Evolutionary conservation across 2,888 invertebrate genomes (phyloP).

Genomic region (Limnephilus rhombicus): DNA sequence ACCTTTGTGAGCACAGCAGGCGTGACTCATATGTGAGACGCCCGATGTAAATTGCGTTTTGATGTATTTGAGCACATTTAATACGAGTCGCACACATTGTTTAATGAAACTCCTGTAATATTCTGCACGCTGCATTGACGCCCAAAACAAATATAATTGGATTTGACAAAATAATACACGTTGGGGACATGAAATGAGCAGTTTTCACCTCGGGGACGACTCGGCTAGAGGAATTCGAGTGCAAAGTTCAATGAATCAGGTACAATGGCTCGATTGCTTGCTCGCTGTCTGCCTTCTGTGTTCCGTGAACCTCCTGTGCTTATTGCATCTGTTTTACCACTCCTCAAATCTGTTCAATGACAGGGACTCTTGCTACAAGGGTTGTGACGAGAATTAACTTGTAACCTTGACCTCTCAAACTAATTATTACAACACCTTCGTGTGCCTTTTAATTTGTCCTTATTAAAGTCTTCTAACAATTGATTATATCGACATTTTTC

Average conservation of each 20-base stretch:
- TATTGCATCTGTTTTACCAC: conserved; percentile 80
- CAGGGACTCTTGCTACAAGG: conserved; percentile 60
- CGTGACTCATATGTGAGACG: neutral
- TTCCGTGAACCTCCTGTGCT: conserved; percentile 82
- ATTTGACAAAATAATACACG: conserved; percentile 26
- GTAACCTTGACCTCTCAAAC: neutral
- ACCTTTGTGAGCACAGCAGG: neutral
- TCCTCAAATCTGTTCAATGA: conserved; percentile 68
- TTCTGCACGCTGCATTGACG: conserved; percentile 64
- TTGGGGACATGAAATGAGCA: conserved; percentile 69
- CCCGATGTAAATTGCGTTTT: conserved; percentile 6
- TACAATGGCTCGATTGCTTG: conserved; percentile 87
- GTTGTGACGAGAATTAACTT: conserved; percentile 50
- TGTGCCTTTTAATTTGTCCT: conserved; percentile 24
- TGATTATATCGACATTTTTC: neutral
- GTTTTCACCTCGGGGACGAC: conserved; percentile 74
- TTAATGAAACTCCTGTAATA: conserved; percentile 45
- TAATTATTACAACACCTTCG: neutral
- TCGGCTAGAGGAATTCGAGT: conserved; percentile 53
- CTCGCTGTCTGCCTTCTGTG: conserved; percentile 83
- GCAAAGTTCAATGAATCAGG: conserved; percentile 83
- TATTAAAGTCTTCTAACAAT: neutral
- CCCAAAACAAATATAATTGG: conserved; percentile 30
- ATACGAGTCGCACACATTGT: conserved; percentile 36
- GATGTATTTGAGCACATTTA: conserved; percentile 27